Conservation (phyloP, 2,888 invertebrate species). For the Drosophila glabriapex region DNA sequence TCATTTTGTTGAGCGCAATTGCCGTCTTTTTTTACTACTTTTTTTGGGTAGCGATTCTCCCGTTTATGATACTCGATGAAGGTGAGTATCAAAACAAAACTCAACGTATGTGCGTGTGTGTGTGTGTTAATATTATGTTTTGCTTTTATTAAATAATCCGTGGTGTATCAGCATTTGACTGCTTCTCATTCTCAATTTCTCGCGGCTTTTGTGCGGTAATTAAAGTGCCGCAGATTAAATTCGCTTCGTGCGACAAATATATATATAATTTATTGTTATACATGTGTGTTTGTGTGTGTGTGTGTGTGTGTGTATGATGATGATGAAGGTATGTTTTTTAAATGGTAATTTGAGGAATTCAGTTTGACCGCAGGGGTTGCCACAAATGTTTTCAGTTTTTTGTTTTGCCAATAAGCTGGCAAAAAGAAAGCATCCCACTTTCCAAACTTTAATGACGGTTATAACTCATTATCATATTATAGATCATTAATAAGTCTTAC, state of each 20-base stretch:
- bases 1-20: constrained; percentile 87
- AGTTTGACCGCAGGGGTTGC: constrained; percentile 9
- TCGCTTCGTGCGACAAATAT: constrained; percentile 27
- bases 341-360: constrained; percentile 18
- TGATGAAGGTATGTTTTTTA: constrained; percentile 16
- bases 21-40: constrained; percentile 87
- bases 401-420: background rate
- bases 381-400: background rate
- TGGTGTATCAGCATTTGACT: constrained; percentile 18
- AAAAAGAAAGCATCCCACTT: constrained; percentile 6
- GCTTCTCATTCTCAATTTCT: constrained; percentile 20
- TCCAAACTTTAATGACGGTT: background rate
- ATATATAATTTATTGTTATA: background rate
- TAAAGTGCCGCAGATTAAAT: constrained; percentile 63
- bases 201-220: constrained; percentile 72
- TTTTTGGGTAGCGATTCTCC: constrained; percentile 89
- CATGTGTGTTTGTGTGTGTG: background rate
- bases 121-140: constrained; percentile 28
- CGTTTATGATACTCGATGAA: constrained; percentile 88
- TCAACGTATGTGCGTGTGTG: background rate
- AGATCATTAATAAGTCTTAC: background rate
- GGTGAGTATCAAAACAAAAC: constrained; percentile 83
- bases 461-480: too few relatives aligned
- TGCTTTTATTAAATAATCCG: constrained; percentile 71
- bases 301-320: constrained; percentile 1